Percentiles rank a stretch among this genome's conserved stretches.
These are phyloP conservation scores for Lepidocyrtoides sp. DNA, from an alignment of 2,888 invertebrate genomes.

Conservation along the genomic window DNA sequence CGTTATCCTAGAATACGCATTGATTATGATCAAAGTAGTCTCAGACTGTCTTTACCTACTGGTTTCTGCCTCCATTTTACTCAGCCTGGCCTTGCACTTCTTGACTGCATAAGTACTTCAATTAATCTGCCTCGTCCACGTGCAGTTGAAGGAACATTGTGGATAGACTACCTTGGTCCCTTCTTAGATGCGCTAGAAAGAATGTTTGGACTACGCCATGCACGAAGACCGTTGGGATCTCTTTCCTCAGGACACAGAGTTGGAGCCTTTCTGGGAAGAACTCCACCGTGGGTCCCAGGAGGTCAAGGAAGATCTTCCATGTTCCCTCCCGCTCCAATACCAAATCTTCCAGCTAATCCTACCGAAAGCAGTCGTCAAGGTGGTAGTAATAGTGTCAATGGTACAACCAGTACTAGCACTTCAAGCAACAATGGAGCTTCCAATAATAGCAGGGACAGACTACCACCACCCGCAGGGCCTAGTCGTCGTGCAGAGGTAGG, in stretches of 20 bases:
- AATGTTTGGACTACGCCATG: slow-evolving; percentile 80
- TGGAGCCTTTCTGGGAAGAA: slow-evolving; percentile 65
- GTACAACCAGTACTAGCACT: not conserved
- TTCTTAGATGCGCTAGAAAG: slow-evolving; percentile 82
- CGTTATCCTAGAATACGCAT: slow-evolving; percentile 62
- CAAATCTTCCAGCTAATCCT: not conserved
- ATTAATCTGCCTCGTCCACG: slow-evolving; percentile 79
- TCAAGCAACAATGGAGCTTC: not conserved
- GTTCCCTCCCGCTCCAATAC: slow-evolving; percentile 31
- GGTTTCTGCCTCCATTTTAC: slow-evolving; percentile 68
- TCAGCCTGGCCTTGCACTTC: slow-evolving; percentile 83
- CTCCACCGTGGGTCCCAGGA: slow-evolving; percentile 54
- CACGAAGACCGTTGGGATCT: slow-evolving; percentile 13
- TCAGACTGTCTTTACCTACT: slow-evolving; percentile 61
- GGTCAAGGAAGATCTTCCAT: slow-evolving; percentile 2
- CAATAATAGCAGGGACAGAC: slow-evolving; percentile 9
- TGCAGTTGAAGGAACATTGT: slow-evolving; percentile 81
- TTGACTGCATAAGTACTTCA: slow-evolving; percentile 82
- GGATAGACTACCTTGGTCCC: slow-evolving; percentile 81
- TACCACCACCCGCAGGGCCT: not conserved
- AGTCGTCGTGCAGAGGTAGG: slow-evolving; percentile 48
- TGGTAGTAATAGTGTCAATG: slow-evolving; percentile 38
- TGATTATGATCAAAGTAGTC: slow-evolving; percentile 71
- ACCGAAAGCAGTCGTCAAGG: not conserved
- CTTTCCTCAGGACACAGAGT: slow-evolving; percentile 35